Conservation (phyloP, 2,888 invertebrate species). For the Lepidochrysops patricia region DNA sequence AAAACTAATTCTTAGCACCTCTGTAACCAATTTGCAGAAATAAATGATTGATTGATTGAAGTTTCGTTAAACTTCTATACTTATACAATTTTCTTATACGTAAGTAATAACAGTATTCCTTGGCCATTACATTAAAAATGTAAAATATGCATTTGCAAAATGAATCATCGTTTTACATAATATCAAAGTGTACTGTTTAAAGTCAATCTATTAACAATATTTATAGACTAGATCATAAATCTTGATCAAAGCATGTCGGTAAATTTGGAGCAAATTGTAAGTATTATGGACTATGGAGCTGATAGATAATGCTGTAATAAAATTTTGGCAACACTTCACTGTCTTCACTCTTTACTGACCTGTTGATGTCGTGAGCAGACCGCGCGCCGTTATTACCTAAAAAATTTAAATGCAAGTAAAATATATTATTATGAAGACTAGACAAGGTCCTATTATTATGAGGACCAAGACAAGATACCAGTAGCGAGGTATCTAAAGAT, state of each 20-base stretch:
- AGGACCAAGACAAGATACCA: too few relatives aligned
- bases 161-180: background rate
- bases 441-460: too few relatives aligned
- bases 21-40: too few relatives aligned
- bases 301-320: background rate
- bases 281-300: too few relatives aligned
- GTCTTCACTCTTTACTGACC: conserved; percentile 36
- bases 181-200: background rate
- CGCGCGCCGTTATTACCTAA: conserved; percentile 45
- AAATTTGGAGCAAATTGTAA: background rate
- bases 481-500: too few relatives aligned
- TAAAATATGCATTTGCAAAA: background rate
- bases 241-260: background rate
- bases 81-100: too few relatives aligned
- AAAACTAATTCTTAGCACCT: too few relatives aligned
- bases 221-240: conserved; percentile 1
- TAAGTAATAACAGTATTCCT: too few relatives aligned
- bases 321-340: conserved; percentile 9
- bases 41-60: too few relatives aligned
- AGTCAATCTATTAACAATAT: background rate
- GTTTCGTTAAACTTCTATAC: too few relatives aligned
- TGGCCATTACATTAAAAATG: background rate
- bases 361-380: conserved; percentile 52
- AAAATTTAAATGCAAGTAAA: conserved; percentile 25
- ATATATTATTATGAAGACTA: background rate